Evolutionary conservation across 2,888 invertebrate genomes (phyloP).

Genomic region (Beris morrisii): DNA sequence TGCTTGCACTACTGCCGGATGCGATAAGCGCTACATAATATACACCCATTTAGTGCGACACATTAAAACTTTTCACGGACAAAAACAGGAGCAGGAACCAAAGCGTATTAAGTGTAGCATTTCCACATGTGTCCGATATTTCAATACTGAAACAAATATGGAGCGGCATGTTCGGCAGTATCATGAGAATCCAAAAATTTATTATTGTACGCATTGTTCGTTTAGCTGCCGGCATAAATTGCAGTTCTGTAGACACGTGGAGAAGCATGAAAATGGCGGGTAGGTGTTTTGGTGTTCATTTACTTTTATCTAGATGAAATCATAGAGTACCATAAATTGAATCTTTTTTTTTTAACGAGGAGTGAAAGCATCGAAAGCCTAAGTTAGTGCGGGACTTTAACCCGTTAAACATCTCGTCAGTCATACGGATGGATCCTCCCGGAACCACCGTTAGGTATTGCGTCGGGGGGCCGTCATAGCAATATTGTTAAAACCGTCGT

Average conservation of each 20-base stretch:
- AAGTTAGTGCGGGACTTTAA: too few species aligned
- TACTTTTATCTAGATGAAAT: not conserved
- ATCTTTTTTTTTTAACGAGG: too few species aligned
- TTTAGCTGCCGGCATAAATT: not conserved
- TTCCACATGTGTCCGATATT: conserved; percentile 4
- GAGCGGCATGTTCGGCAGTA: conserved; percentile 9
- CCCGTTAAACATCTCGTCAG: too few species aligned
- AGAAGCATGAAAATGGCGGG: not conserved
- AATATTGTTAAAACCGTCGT: too few species aligned
- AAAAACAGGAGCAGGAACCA: conserved; percentile 32
- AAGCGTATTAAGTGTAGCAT: conserved; percentile 11
- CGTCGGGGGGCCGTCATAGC: too few species aligned
- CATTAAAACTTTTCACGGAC: conserved; percentile 57
- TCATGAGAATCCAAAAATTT: conserved; percentile 1
- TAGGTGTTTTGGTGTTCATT: not conserved
- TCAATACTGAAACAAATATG: conserved; percentile 16
- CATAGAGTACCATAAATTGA: too few species aligned
- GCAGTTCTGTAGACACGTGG: not conserved
- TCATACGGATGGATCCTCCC: too few species aligned
- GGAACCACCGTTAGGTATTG: too few species aligned
- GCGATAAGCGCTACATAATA: conserved; percentile 64
- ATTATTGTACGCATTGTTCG: conserved; percentile 9
- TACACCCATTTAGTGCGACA: conserved; percentile 66
- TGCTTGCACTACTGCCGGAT: conserved; percentile 61
- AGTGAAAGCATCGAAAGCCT: too few species aligned